A percentile compares a stretch with the other conserved stretches of the same genome.
Conservation (phyloP, 2,888 invertebrate genomes). For the Sarcophaga caerulescens region DNA sequence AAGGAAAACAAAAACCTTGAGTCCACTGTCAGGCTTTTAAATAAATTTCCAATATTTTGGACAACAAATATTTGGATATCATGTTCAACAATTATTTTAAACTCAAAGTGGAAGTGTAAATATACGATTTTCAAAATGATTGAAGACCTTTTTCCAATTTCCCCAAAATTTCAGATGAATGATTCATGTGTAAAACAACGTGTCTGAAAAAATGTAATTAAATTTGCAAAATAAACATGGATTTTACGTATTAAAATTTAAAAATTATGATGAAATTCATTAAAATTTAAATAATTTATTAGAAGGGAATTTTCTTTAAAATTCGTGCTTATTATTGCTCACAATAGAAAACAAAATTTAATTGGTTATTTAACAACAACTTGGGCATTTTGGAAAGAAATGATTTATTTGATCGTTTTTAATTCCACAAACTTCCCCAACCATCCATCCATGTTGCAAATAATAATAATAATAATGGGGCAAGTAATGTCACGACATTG, state of each 20-base stretch:
- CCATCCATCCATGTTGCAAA: slow-evolving; percentile 12
- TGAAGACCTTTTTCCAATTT: background rate
- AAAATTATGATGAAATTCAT: slow-evolving; percentile 19
- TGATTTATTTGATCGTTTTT: slow-evolving; percentile 37
- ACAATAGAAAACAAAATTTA: too few relatives aligned
- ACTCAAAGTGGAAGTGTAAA: background rate
- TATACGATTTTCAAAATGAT: too few relatives aligned
- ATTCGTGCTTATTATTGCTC: too few relatives aligned
- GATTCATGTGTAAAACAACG: background rate
- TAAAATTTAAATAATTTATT: slow-evolving; percentile 6
- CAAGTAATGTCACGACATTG: slow-evolving; percentile 45
- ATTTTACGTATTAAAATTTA: background rate
- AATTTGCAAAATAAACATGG: too few relatives aligned
- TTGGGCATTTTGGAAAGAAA: background rate
- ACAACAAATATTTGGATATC: too few relatives aligned
- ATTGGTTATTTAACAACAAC: too few relatives aligned
- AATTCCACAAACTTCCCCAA: background rate
- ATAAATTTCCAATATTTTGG: too few relatives aligned
- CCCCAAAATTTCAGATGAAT: background rate
- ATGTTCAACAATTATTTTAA: background rate
- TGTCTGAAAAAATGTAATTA: background rate
- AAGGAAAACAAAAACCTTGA: too few relatives aligned
- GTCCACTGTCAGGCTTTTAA: too few relatives aligned
- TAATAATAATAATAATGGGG: slow-evolving; percentile 29
- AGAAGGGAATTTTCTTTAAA: slow-evolving; percentile 19